Evolutionary conservation across 2,888 invertebrate genomes (phyloP).

Genomic region (Drosophila picticornis): DNA sequence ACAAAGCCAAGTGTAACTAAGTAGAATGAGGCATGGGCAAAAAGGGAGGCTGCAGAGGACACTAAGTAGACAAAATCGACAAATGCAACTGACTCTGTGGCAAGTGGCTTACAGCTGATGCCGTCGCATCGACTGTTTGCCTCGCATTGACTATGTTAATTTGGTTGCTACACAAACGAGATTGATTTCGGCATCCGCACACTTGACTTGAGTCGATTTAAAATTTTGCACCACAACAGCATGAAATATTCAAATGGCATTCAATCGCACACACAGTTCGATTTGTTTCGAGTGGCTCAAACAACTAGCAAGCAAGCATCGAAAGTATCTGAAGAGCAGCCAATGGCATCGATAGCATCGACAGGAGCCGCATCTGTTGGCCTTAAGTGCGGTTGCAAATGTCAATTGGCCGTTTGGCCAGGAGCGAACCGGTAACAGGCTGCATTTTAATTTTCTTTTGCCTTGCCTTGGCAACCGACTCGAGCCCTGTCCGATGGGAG

Average conservation of each 20-base stretch:
- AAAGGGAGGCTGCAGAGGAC: constrained; percentile 17
- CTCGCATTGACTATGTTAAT: constrained; percentile 68
- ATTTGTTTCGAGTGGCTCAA: constrained; percentile 74
- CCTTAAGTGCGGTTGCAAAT: constrained; percentile 82
- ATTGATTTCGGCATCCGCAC: constrained; percentile 77
- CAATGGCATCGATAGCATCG: constrained; percentile 30
- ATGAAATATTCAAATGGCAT: constrained; percentile 78
- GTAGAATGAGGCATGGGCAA: constrained; percentile 19
- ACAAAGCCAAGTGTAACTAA: constrained; percentile 55
- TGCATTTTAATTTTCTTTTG: constrained; percentile 76
- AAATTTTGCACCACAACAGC: constrained; percentile 79
- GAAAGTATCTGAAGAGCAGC: constrained; percentile 35
- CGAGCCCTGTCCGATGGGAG: constrained; percentile 30
- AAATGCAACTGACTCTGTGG: constrained; percentile 76
- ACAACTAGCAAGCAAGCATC: constrained; percentile 31
- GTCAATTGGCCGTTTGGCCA: constrained; percentile 75
- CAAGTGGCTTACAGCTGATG: constrained; percentile 72
- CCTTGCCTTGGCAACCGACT: constrained; percentile 20
- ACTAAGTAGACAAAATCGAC: constrained; percentile 59
- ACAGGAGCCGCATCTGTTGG: constrained; percentile 48
- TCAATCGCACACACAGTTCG: constrained; percentile 63
- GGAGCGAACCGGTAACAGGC: constrained; percentile 56
- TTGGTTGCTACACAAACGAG: constrained; percentile 75
- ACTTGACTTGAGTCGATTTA: constrained; percentile 80
- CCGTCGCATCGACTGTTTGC: constrained; percentile 8